These are phyloP conservation scores for Rhynchonycteris naso DNA, from an alignment of 2,797 vertebrate species.

Conservation along the genomic window DNA sequence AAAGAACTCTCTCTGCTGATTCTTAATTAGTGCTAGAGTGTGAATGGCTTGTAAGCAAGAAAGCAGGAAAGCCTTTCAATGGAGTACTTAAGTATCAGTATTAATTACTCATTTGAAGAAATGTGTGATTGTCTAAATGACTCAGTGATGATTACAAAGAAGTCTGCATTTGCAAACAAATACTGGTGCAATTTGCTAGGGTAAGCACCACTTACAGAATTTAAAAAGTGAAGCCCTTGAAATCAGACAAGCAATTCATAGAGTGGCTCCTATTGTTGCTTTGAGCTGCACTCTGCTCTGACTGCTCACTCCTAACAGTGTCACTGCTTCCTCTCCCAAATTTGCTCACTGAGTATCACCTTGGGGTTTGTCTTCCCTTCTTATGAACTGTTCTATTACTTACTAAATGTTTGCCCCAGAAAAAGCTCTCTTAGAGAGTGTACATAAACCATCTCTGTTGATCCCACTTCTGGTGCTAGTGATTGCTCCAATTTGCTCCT, in stretches of 20 bases:
- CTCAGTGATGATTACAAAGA: constrained; percentile 49
- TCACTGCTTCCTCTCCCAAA: not conserved
- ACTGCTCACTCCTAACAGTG: not conserved
- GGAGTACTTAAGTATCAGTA: constrained; percentile 54
- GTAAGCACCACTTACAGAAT: not conserved
- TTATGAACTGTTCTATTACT: too few relatives aligned
- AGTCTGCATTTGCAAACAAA: constrained; percentile 58
- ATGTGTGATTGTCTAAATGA: constrained; percentile 58
- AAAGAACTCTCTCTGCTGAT: constrained; percentile 2
- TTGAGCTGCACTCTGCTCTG: not conserved
- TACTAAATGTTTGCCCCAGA: not conserved
- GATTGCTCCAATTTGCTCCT: not conserved
- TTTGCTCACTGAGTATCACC: not conserved
- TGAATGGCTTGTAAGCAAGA: not conserved
- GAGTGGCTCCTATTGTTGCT: fast-evolving
- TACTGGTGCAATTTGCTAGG: not conserved
- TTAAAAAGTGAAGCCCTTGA: not conserved
- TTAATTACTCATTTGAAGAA: constrained; percentile 68
- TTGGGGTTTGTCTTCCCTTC: not conserved
- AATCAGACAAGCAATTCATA: not conserved
- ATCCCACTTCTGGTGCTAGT: fast-evolving
- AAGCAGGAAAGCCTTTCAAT: constrained; percentile 32
- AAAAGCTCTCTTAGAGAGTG: not conserved
- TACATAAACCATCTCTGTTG: not conserved
- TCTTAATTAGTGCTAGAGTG: constrained; percentile 12